These are phyloP conservation scores for Tetanocera ferruginea DNA, from an alignment of 2,888 invertebrate genomes.

Conservation along the genomic window DNA sequence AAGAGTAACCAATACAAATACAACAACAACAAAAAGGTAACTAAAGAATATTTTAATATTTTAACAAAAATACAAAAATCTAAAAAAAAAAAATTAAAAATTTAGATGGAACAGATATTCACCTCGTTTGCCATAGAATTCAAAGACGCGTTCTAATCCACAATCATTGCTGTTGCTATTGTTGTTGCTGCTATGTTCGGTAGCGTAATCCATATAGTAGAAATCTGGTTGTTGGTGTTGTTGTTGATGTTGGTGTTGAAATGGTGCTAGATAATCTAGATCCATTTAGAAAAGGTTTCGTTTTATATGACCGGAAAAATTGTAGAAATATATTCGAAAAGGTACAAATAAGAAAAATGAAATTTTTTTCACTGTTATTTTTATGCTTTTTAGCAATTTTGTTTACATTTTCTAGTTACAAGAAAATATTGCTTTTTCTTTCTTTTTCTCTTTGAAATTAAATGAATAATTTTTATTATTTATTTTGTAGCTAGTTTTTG, in stretches of 20 bases:
- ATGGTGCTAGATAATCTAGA: constrained; percentile 12
- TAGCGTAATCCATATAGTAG: constrained; percentile 3
- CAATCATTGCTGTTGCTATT: constrained; percentile 34
- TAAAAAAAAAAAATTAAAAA: constrained; percentile 9
- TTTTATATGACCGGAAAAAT: too few relatives aligned
- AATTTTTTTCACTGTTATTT: background rate
- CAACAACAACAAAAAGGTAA: background rate
- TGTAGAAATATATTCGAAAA: too few relatives aligned
- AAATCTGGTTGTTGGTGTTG: constrained; percentile 25
- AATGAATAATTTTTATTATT: too few relatives aligned
- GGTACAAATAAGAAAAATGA: too few relatives aligned
- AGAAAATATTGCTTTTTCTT: background rate
- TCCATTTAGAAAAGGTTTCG: background rate
- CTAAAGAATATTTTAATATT: constrained; percentile 4
- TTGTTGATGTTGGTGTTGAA: constrained; percentile 2
- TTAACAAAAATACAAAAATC: too few relatives aligned
- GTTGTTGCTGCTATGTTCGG: constrained; percentile 15
- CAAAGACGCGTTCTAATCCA: constrained; percentile 44
- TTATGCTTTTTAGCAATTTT: background rate
- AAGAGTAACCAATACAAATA: background rate
- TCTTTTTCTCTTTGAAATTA: background rate
- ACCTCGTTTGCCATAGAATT: constrained; percentile 43
- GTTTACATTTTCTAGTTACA: background rate
- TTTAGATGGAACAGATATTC: constrained; percentile 43
- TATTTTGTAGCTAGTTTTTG: too few relatives aligned